Evolutionary conservation across 1,140 invertebrate species (phyloP).

Genomic region (Mya arenaria): DNA sequence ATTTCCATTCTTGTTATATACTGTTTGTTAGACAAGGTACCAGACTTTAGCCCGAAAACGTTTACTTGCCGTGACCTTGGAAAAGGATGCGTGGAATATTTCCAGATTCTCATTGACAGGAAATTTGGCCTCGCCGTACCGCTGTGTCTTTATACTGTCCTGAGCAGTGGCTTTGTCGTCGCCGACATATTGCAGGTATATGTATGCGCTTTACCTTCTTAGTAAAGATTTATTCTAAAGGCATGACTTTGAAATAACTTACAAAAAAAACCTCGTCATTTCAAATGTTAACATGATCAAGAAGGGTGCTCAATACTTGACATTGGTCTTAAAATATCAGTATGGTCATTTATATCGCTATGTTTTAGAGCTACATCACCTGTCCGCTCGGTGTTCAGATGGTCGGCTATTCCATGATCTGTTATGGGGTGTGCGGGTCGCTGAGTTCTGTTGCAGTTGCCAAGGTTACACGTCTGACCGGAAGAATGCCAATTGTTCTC

Average conservation of each 20-base stretch:
- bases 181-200: constrained; percentile 71
- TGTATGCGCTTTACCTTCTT: too few species aligned
- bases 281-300: too few species aligned
- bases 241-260: too few species aligned
- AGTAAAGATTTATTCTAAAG: too few species aligned
- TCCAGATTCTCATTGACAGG: constrained; percentile 59
- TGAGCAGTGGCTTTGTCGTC: constrained; percentile 65
- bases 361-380: constrained; percentile 74
- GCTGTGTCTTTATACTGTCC: constrained; percentile 60
- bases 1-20: constrained; percentile 63
- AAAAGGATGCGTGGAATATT: constrained; percentile 58
- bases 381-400: constrained; percentile 72
- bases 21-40: constrained; percentile 68
- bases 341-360: too few species aligned
- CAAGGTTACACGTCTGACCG: constrained; percentile 39
- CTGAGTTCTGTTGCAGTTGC: constrained; percentile 62
- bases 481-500: constrained; percentile 52
- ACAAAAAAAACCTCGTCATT: too few species aligned
- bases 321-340: too few species aligned
- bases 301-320: too few species aligned
- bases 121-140: constrained; percentile 63
- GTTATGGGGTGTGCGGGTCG: constrained; percentile 62
- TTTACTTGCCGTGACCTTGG: constrained; percentile 30
- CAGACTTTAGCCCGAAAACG: neutral
- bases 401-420: constrained; percentile 75